A percentile compares a stretch with the other conserved stretches of the same genome.
Evolutionary conservation across 2,797 vertebrate genomes (phyloP).

Genomic region (Syngnathus acus): DNA sequence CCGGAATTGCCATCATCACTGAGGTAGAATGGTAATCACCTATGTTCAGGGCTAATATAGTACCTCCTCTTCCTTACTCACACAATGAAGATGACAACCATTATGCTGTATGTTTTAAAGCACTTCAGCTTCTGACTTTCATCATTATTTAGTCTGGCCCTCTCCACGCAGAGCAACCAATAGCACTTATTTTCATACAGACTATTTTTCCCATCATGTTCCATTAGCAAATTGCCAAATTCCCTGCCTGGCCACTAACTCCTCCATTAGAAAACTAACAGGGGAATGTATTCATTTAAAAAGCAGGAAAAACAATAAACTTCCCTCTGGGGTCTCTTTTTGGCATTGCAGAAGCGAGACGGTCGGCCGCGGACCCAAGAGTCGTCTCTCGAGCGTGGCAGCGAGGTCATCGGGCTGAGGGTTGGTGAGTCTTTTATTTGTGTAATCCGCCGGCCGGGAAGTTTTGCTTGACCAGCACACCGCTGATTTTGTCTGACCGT

Average conservation of each 20-base stretch:
- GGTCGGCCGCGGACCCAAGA: conserved; percentile 16
- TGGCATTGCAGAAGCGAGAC: conserved; percentile 20
- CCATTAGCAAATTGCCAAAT: conserved; percentile 74
- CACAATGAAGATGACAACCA: conserved; percentile 60
- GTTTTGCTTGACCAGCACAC: conserved; percentile 24
- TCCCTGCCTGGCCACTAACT: conserved; percentile 31
- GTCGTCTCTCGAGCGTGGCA: conserved; percentile 30
- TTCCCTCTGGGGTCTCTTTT: conserved; percentile 42
- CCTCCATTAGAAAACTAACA: conserved; percentile 57
- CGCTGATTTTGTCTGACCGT: conserved; percentile 22
- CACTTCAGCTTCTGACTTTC: conserved; percentile 40
- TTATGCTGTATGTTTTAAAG: conserved; percentile 36
- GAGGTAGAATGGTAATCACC: conserved; percentile 65
- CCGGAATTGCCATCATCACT: conserved; percentile 33
- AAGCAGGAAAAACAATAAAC: conserved; percentile 51
- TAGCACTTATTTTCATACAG: conserved; percentile 21
- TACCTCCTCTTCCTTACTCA: conserved; percentile 29
- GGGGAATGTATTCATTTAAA: conserved; percentile 51
- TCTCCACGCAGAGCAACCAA: conserved; percentile 30
- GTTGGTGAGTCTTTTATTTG: conserved; percentile 51
- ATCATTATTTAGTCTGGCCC: conserved; percentile 41
- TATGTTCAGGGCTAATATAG: conserved; percentile 42
- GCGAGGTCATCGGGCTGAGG: conserved; percentile 38
- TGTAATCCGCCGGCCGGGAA: conserved; percentile 31
- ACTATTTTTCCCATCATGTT: conserved; percentile 43